phyloP scores from a whole-genome alignment of 92 coral and sea anemone genomes.

The Pocillopora grandis region DNA sequence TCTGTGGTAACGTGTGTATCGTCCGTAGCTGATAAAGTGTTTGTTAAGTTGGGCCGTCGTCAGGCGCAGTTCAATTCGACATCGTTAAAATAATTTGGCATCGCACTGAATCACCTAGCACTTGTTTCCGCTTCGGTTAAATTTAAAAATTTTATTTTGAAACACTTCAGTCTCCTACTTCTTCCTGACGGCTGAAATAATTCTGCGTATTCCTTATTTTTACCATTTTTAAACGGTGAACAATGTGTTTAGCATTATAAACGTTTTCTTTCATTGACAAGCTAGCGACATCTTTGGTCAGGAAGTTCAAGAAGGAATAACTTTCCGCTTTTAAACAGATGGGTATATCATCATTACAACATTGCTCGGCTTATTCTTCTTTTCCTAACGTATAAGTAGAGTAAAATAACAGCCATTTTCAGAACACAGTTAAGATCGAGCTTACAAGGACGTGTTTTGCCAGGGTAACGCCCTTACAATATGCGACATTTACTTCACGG shows the following conservation, averaged over 20 bases:
- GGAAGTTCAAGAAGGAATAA: slow-evolving; percentile 36
- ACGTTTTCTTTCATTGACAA: slow-evolving; percentile 30
- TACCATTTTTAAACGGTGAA: background rate
- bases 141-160: background rate
- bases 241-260: slow-evolving; percentile 7
- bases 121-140: slow-evolving; percentile 16
- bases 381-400: background rate
- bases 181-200: background rate
- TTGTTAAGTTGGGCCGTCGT: slow-evolving; percentile 14
- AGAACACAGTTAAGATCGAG: slow-evolving; percentile 2
- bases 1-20: background rate
- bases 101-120: slow-evolving; percentile 49
- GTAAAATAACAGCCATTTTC: background rate
- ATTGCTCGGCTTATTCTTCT: slow-evolving; percentile 16
- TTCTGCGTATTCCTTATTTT: background rate
- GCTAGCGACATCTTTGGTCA: slow-evolving; percentile 32
- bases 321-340: slow-evolving; percentile 34
- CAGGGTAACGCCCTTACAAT: slow-evolving; percentile 43
- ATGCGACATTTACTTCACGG: slow-evolving; percentile 13
- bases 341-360: slow-evolving; percentile 14
- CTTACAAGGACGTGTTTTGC: background rate
- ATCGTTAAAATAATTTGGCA: slow-evolving; percentile 54
- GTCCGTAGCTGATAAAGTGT: background rate
- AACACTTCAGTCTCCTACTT: background rate
- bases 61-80: slow-evolving; percentile 24